Evolutionary conservation across 2,797 vertebrate genomes (phyloP).

Genomic region (Xerus rutilus): DNA sequence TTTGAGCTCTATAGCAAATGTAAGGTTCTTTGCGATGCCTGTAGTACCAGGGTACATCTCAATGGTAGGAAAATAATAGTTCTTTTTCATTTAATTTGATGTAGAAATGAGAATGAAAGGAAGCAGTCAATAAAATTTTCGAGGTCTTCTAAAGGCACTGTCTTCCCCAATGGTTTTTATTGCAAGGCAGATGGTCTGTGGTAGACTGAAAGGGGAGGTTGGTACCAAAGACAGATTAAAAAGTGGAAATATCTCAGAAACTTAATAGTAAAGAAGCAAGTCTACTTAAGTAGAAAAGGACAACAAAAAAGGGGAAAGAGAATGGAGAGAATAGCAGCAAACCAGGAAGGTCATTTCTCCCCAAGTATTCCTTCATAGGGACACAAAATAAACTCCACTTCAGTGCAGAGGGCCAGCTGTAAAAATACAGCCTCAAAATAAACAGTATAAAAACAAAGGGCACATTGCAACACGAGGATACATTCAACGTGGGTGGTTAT

Average conservation of each 20-base stretch:
- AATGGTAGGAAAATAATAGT: background rate
- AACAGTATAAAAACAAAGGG: conserved; percentile 3
- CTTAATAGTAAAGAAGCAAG: background rate
- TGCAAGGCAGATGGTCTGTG: background rate
- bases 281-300: background rate
- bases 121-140: background rate
- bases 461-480: background rate
- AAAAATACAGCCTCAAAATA: background rate
- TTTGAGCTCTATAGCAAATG: background rate
- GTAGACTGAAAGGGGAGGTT: background rate
- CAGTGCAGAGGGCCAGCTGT: background rate
- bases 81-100: background rate
- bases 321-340: background rate
- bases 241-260: background rate
- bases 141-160: background rate
- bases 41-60: background rate
- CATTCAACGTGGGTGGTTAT: background rate
- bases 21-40: background rate
- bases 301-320: background rate
- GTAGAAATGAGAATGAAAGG: background rate
- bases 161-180: background rate
- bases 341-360: background rate
- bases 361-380: background rate
- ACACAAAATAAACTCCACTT: background rate
- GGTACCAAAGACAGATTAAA: background rate